These are phyloP conservation scores for Zaprionus lachaisei DNA, from an alignment of 1,140 invertebrate species.

Conservation along the genomic window DNA sequence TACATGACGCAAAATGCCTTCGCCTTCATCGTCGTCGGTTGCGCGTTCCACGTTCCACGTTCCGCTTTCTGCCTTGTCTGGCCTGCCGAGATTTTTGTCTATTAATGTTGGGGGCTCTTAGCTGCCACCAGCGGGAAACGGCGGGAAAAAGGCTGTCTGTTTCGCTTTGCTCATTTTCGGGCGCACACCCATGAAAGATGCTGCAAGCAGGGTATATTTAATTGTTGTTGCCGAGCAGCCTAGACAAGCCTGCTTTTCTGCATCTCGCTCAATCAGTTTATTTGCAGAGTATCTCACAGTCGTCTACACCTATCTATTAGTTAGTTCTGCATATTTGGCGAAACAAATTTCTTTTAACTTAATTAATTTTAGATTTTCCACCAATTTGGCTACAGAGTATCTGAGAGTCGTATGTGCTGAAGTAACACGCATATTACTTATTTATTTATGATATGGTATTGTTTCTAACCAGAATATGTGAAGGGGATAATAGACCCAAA, in stretches of 20 bases:
- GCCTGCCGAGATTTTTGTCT: slow-evolving; percentile 63
- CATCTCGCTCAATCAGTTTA: too few species aligned
- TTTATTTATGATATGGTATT: background rate
- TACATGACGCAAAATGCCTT: slow-evolving; percentile 80
- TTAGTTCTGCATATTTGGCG: background rate
- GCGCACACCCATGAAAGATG: slow-evolving; percentile 18
- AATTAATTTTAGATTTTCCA: background rate
- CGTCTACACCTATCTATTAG: background rate
- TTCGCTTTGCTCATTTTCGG: slow-evolving; percentile 60
- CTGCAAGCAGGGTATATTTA: slow-evolving; percentile 75
- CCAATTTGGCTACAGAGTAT: background rate
- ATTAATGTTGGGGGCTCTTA: slow-evolving; percentile 55
- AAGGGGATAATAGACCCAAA: background rate
- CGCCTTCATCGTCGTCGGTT: slow-evolving; percentile 27
- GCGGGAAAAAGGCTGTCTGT: slow-evolving; percentile 45
- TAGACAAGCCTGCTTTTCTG: background rate
- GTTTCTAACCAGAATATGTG: background rate
- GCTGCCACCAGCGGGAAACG: slow-evolving; percentile 21
- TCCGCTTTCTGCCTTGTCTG: background rate
- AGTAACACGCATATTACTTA: background rate
- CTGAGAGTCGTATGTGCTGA: background rate
- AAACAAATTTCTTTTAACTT: background rate
- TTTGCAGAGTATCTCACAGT: background rate
- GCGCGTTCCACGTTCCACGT: slow-evolving; percentile 7
- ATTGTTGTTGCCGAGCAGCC: slow-evolving; percentile 12